Evolutionary conservation across 2,888 invertebrate species (phyloP), one percentile per base, ranked within the genome.

Genomic region (Drosophila macrospina): DNA sequence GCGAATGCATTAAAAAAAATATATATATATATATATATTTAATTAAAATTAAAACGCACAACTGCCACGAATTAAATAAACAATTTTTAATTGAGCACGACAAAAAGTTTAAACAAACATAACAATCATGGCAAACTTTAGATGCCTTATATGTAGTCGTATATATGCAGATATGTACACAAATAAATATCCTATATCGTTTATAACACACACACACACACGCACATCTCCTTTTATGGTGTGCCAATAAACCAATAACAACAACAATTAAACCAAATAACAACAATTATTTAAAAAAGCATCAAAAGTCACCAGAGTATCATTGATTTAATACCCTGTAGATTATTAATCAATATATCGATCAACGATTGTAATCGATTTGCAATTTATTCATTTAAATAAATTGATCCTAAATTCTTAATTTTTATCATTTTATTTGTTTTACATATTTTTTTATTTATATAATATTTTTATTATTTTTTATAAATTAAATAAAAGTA

Each of bases 1-100:
- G 1, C 20, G 8, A 39, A 30, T 24, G 28, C 47, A 54, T 52
- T 41, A 37, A 64, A 57, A 57, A 37, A 66, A 70, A 57, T 64
- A 80, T 83, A 65, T 83, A 77, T 83, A 79, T 82, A 66, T 66
- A 57, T 65, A 80, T 83, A 66, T 84, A 77, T 84, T 84, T 82
- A 84, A 82, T 82, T 84, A 82, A 84, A 81, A 84, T 84, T 79
- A 73, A 81, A 84, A 80, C 70, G 68, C 66, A 62, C 75, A 81
- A 80, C 73, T 73, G 81, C 80, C 70, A 52, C 82, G 81, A 84
- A 84, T 82, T 78, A 82, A 82, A 82, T 80, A 80, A 82, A 82
- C 81, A 82, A 84, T 71, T 81, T 82, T 84, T 84, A 82, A 82
- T 82, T 82, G 84, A 84, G 82, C 73, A 59, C 61, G 69, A 67